Base-by-base conservation (phyloP, 2,797 vertebrate species). In the Sphaeramia orbicularis region DNA sequence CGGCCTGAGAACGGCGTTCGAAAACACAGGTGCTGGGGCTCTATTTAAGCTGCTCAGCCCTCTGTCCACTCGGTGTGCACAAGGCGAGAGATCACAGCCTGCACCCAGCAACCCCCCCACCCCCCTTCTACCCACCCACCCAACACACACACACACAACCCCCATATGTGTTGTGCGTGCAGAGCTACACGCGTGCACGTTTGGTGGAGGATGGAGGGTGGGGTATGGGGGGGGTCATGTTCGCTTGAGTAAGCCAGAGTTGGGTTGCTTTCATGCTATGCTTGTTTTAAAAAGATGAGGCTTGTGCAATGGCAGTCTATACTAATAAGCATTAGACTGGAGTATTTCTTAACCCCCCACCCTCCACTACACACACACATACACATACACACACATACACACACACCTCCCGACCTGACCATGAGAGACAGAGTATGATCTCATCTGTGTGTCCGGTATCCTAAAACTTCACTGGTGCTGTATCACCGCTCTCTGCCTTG, bases 401-500 rank as follows among this genome's bases (percentile, higher is more conserved):
- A 64, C 76, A 73, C 71, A 71, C 60, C 44, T 64, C 65, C 65
- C 49, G 65, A 70, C 61, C 48, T 76, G 37, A 87, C 89, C 86
- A 84, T 90, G 91, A 71, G 53, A 70, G 48, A 91, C 87, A 93
- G 86, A 89, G 86, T 81, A 65, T 93, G 93, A 95, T 92, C 90
- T 93, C 92, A 95, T 94, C 91, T 94, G 93, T 89, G 88, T 93
- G 67, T 45, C 58, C 57, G 18, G 64, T 56, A 68, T 62, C 81
- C 85, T 91, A 90, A 93, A 93, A 92, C 93, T 94, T 84, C 82
- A 78, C 89, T 95, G 93, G 95, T 95, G 93, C 90, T 88, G 90
- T 95, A 93, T 95, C 92, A 92, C 90, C 87, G 93, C 89, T 94
- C 93, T 93, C 91, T 91, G 93, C 89, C 89, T 93, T 86, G 87